These are phyloP conservation scores for Lordiphosa collinella DNA, from an alignment of 1,140 invertebrate genomes.

Conservation along the genomic window DNA sequence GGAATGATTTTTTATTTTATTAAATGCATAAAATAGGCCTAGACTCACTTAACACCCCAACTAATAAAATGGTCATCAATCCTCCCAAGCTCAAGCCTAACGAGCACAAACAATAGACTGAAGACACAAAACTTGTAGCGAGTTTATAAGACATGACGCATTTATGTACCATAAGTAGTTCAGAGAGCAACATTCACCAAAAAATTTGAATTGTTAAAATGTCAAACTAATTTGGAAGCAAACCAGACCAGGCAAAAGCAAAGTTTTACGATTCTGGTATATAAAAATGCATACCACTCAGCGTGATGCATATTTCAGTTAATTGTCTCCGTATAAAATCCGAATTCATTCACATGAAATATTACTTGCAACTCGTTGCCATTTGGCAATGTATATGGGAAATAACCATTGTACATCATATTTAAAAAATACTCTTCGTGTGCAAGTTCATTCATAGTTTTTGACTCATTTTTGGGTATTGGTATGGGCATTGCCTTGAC, in stretches of 20 bases:
- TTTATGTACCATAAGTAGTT: not conserved
- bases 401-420: not conserved
- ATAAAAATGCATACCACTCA: not conserved
- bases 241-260: too few species aligned
- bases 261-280: too few species aligned
- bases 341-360: slow-evolving; percentile 6
- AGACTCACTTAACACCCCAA: slow-evolving; percentile 28
- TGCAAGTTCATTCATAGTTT: not conserved
- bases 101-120: not conserved
- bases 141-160: slow-evolving; percentile 20
- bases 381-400: slow-evolving; percentile 1
- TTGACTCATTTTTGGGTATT: not conserved
- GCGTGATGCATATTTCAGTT: not conserved
- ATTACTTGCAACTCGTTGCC: slow-evolving; percentile 2
- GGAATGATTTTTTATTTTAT: slow-evolving; percentile 14
- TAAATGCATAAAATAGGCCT: slow-evolving; percentile 21
- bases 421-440: not conserved
- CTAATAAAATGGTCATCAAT: slow-evolving; percentile 56
- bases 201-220: slow-evolving; percentile 29
- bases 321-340: slow-evolving; percentile 15
- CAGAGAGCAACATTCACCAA: slow-evolving; percentile 27
- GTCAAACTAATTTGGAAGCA: slow-evolving; percentile 1
- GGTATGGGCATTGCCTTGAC: too few species aligned
- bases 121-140: not conserved
- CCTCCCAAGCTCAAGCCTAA: slow-evolving; percentile 1